phyloP scores from a whole-genome alignment of 2,113 vertebrate species.

The Eonycteris spelaea region DNA sequence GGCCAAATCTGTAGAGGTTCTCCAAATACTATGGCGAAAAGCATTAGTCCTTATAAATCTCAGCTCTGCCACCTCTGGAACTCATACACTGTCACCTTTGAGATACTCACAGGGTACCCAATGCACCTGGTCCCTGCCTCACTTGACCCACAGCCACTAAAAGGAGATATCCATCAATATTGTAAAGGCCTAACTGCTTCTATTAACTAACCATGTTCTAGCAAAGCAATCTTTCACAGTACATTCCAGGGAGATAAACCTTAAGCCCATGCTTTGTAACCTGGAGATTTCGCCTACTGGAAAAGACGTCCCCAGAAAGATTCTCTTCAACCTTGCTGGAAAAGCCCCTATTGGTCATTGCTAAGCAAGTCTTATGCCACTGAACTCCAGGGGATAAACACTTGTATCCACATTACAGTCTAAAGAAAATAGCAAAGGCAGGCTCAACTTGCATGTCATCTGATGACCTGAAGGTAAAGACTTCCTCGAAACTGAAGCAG shows the following conservation, averaged over 20 bases:
- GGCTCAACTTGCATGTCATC: not conserved
- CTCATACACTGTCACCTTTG: too few species aligned
- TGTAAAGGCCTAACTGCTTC: not conserved
- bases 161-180: not conserved
- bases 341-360: not conserved
- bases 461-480: not conserved
- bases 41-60: too few species aligned
- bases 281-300: not conserved
- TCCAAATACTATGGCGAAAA: too few species aligned
- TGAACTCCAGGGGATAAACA: not conserved
- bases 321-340: not conserved
- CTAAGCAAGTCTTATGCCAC: not conserved
- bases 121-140: not conserved
- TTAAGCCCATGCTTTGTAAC: not conserved
- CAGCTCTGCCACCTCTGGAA: too few species aligned
- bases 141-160: not conserved
- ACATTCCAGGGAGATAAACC: not conserved
- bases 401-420: not conserved
- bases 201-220: not conserved
- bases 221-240: not conserved
- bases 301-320: not conserved
- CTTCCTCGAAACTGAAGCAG: not conserved
- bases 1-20: too few species aligned
- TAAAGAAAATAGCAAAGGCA: not conserved
- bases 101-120: too few species aligned